These are phyloP conservation scores for Abrostola triplasia DNA, from an alignment of 2,888 invertebrate species.

Conservation along the genomic window DNA sequence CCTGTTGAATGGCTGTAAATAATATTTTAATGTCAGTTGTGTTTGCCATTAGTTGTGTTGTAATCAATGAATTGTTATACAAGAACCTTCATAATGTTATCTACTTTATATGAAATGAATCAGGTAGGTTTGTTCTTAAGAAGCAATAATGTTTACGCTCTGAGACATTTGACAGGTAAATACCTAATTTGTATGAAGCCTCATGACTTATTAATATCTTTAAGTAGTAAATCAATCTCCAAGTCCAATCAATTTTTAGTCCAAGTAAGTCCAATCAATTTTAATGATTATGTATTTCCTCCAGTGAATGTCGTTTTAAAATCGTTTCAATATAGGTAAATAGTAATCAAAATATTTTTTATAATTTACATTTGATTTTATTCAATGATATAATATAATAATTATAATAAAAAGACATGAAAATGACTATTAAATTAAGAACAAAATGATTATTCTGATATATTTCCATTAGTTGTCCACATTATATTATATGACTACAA, in stretches of 20 bases:
- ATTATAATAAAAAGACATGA: slow-evolving; percentile 47
- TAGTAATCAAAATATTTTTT: slow-evolving; percentile 46
- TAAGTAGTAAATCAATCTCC: slow-evolving; percentile 37
- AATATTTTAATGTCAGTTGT: not conserved
- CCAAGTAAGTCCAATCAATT: slow-evolving; percentile 35
- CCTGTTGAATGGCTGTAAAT: not conserved
- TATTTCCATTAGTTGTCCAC: slow-evolving; percentile 48
- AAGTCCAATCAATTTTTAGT: slow-evolving; percentile 27
- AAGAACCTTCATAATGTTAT: too few relatives aligned
- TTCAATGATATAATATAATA: slow-evolving; percentile 31
- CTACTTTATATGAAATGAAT: not conserved
- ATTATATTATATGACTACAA: slow-evolving; percentile 49
- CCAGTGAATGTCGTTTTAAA: slow-evolving; percentile 51
- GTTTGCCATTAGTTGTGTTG: not conserved
- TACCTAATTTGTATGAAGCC: not conserved
- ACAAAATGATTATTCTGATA: slow-evolving; percentile 46
- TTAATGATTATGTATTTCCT: slow-evolving; percentile 35
- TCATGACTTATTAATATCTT: slow-evolving; percentile 30
- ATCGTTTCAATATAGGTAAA: slow-evolving; percentile 44
- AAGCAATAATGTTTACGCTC: not conserved
- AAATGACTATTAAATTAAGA: slow-evolving; percentile 47
- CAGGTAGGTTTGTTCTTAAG: not conserved
- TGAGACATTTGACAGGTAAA: slow-evolving; percentile 3
- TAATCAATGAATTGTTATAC: not conserved
- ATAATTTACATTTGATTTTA: slow-evolving; percentile 50